phyloP scores from a whole-genome alignment of 2,888 invertebrate genomes.

The Eulithis testata region DNA sequence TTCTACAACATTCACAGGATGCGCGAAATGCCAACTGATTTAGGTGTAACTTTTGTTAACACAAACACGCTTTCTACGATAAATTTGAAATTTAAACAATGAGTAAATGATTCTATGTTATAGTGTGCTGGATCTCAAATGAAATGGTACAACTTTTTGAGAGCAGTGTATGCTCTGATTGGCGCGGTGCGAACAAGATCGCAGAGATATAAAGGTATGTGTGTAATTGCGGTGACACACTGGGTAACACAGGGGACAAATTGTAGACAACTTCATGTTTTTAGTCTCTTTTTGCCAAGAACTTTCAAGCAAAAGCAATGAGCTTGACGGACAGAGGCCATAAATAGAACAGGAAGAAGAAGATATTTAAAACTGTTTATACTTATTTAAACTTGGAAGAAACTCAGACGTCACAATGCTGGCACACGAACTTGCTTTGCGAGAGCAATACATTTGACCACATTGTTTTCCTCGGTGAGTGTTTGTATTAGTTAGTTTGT shows the following conservation, averaged over 20 bases:
- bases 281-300: not conserved
- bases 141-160: slow-evolving; percentile 40
- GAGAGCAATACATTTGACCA: not conserved
- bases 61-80: slow-evolving; percentile 29
- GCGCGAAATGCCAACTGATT: slow-evolving; percentile 14
- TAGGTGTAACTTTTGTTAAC: slow-evolving; percentile 14
- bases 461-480: not conserved
- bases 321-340: no score
- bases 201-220: slow-evolving; percentile 21
- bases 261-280: not conserved
- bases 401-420: no score
- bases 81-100: slow-evolving; percentile 37
- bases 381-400: no score
- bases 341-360: no score
- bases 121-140: slow-evolving; percentile 38
- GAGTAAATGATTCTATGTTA: slow-evolving; percentile 20
- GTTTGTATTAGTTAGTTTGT: not conserved
- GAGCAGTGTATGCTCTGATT: slow-evolving; percentile 42
- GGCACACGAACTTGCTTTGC: no score
- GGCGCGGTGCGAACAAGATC: slow-evolving; percentile 30
- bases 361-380: no score
- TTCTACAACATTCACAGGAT: slow-evolving; percentile 20
- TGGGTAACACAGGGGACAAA: slow-evolving; percentile 7
- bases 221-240: slow-evolving; percentile 27
- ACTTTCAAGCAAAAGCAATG: no score